phyloP scores from a whole-genome alignment of 2,113 vertebrate species.

The Crotalus horridus region DNA sequence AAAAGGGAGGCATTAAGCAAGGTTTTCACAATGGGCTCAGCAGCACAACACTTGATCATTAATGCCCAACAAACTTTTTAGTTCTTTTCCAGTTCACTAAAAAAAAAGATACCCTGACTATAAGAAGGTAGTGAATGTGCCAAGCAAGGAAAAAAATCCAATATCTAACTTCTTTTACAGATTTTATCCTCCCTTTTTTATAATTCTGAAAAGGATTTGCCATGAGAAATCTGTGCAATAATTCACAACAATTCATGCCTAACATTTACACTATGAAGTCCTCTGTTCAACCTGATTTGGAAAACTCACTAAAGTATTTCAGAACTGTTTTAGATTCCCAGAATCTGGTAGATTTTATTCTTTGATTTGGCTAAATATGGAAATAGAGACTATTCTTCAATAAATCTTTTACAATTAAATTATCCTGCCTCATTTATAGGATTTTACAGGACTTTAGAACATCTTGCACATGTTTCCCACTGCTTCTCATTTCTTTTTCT shows the following conservation, averaged over 20 bases:
- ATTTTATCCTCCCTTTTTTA: background rate
- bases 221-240: background rate
- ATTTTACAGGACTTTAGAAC: background rate
- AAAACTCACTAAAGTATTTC: fast-evolving
- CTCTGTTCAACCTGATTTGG: slow-evolving; percentile 8
- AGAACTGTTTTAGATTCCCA: background rate
- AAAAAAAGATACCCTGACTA: slow-evolving; percentile 26
- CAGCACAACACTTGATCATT: slow-evolving; percentile 51
- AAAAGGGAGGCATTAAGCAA: slow-evolving; percentile 46
- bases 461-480: background rate
- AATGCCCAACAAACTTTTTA: slow-evolving; percentile 47
- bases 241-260: background rate
- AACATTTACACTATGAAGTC: background rate
- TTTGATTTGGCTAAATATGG: slow-evolving; percentile 1
- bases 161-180: slow-evolving; percentile 20
- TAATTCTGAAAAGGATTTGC: slow-evolving; percentile 3
- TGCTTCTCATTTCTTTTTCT: background rate
- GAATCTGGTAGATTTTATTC: background rate
- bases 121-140: slow-evolving; percentile 2
- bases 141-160: slow-evolving; percentile 9
- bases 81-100: slow-evolving; percentile 43
- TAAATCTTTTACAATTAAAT: background rate
- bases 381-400: background rate
- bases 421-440: background rate
- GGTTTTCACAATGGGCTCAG: slow-evolving; percentile 47